Evolutionary conservation across 2,797 vertebrate genomes (phyloP).

Genomic region (Pangasius macronema): DNA sequence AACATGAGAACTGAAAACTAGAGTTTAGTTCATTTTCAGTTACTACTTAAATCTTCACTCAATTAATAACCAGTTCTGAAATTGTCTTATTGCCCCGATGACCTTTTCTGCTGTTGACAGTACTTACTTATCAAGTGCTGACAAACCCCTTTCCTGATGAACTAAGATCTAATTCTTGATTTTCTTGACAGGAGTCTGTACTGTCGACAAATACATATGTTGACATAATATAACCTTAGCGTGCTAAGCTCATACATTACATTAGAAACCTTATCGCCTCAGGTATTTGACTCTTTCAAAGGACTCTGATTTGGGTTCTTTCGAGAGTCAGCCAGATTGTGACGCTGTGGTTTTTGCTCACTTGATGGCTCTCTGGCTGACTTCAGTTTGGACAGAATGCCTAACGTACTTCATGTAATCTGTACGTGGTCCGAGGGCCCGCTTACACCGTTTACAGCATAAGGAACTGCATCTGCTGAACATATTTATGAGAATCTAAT

Average conservation of each 20-base stretch:
- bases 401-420: constrained; percentile 14
- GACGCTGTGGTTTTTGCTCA: background rate
- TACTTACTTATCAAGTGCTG: background rate
- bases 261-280: background rate
- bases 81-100: background rate
- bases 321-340: background rate
- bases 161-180: background rate
- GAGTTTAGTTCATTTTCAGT: background rate
- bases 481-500: constrained; percentile 45
- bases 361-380: background rate
- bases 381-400: background rate
- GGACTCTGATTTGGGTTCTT: background rate
- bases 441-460: constrained; percentile 30
- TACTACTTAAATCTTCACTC: constrained; percentile 24
- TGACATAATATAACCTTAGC: background rate
- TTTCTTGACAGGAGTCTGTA: background rate
- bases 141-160: background rate
- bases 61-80: constrained; percentile 11
- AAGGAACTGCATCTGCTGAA: constrained; percentile 27
- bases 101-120: background rate
- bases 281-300: background rate
- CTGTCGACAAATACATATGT: background rate
- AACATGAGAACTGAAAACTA: background rate
- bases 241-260: background rate
- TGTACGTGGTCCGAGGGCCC: constrained; percentile 7